Percentiles rank a stretch among this genome's conserved stretches.
These are phyloP conservation scores for Poeciliopsis presidionis DNA, from an alignment of 2,797 vertebrate genomes.

Conservation along the genomic window DNA sequence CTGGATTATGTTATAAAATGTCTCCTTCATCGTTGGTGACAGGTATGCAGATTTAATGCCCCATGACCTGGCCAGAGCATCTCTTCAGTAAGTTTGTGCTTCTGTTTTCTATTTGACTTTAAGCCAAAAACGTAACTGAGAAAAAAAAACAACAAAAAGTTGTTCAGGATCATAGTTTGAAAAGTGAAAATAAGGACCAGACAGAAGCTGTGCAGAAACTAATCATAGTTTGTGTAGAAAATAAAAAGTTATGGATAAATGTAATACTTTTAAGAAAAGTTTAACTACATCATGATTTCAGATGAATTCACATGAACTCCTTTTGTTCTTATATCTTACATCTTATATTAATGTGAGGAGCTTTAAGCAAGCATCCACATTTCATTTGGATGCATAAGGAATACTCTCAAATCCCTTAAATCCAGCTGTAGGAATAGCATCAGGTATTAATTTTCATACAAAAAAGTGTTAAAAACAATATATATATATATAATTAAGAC, in stretches of 20 bases:
- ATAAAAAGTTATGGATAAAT: constrained; percentile 60
- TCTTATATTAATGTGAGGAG: constrained; percentile 28
- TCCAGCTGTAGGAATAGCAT: no score
- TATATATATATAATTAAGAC: no score
- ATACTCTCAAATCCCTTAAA: no score
- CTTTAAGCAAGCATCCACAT: constrained; percentile 48
- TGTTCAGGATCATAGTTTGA: no score
- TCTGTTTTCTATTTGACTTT: not conserved
- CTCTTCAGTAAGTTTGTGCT: constrained; percentile 86
- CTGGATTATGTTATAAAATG: not conserved
- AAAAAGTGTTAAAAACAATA: no score
- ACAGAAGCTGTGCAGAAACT: no score
- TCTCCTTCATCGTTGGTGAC: constrained; percentile 39
- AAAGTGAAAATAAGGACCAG: no score
- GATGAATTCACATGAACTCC: constrained; percentile 68
- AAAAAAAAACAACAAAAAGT: not conserved
- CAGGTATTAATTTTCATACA: no score
- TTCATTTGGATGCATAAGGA: constrained; percentile 53
- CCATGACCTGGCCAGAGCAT: constrained; percentile 92
- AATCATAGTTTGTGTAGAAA: constrained; percentile 13
- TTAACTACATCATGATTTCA: constrained; percentile 62
- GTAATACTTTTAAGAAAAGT: constrained; percentile 40
- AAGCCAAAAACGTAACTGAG: not conserved
- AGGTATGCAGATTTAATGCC: constrained; percentile 96
- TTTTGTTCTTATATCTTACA: constrained; percentile 58